Conservation (phyloP, 2,113 vertebrate genomes). For the Tinamus guttatus region DNA sequence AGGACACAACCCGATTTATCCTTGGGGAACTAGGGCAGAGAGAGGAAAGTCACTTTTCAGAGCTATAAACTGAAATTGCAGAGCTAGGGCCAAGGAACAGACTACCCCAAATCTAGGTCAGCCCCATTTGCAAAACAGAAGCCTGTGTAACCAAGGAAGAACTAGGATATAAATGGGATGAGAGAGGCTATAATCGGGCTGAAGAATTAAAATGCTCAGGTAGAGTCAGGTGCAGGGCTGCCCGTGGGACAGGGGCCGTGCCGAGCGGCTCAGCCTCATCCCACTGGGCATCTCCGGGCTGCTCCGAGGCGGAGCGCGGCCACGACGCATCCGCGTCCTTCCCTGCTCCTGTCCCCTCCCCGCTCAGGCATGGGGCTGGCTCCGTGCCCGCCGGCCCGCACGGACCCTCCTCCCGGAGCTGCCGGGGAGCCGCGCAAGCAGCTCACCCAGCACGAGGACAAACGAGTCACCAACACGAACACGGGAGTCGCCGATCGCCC, state of each 20-base stretch:
- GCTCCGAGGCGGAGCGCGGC: accelerated
- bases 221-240: neutral
- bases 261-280: neutral
- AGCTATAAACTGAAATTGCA: neutral
- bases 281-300: accelerated
- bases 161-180: neutral
- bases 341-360: neutral
- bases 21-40: neutral
- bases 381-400: neutral
- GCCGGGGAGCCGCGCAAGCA: no score
- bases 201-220: neutral
- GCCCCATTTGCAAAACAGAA: neutral
- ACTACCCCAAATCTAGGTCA: neutral
- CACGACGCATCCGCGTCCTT: neutral
- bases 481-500: constrained; percentile 8
- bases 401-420: neutral
- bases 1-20: neutral
- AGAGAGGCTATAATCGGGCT: neutral
- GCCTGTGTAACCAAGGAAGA: neutral
- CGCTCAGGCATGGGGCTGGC: neutral
- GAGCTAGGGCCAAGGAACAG: neutral
- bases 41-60: neutral
- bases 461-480: neutral
- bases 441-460: accelerated
- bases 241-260: no score